Conservation (phyloP, 64 coral and sea anemone species). For the Stichodactyla mertensii region DNA sequence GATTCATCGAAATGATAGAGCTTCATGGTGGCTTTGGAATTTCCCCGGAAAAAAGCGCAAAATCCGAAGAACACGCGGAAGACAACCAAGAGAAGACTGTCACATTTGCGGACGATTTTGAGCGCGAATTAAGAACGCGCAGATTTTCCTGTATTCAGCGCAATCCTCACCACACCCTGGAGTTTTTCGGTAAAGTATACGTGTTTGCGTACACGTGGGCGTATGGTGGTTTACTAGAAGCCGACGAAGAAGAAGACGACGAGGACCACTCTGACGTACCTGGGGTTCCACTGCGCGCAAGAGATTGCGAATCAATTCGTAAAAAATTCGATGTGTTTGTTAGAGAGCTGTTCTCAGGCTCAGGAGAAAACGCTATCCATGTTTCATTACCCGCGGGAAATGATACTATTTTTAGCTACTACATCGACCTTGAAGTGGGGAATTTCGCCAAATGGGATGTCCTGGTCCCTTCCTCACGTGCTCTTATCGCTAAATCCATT, state of each 20-base stretch:
- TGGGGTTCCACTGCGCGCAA: background rate
- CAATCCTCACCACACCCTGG: conserved; percentile 52
- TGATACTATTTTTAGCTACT: conserved; percentile 77
- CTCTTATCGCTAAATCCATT: conserved; percentile 80
- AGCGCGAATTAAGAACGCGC: conserved; percentile 2
- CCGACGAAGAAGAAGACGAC: conserved; percentile 44
- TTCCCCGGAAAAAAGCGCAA: background rate
- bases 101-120: conserved; percentile 54
- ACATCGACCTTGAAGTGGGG: conserved; percentile 76
- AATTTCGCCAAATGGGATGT: conserved; percentile 75
- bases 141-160: conserved; percentile 53
- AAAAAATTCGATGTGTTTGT: conserved; percentile 71
- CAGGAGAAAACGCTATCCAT: background rate
- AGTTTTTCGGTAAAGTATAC: conserved; percentile 77
- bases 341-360: conserved; percentile 66
- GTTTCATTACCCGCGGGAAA: conserved; percentile 60
- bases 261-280: conserved; percentile 5
- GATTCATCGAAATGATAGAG: conserved; percentile 64
- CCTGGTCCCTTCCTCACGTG: conserved; percentile 64
- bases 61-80: background rate
- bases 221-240: conserved; percentile 68
- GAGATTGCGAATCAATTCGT: conserved; percentile 17
- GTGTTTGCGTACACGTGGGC: conserved; percentile 94
- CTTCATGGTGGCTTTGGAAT: conserved; percentile 45
- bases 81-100: conserved; percentile 43